phyloP scores from a whole-genome alignment of 2,888 invertebrate genomes.

The Melolontha melolontha region DNA sequence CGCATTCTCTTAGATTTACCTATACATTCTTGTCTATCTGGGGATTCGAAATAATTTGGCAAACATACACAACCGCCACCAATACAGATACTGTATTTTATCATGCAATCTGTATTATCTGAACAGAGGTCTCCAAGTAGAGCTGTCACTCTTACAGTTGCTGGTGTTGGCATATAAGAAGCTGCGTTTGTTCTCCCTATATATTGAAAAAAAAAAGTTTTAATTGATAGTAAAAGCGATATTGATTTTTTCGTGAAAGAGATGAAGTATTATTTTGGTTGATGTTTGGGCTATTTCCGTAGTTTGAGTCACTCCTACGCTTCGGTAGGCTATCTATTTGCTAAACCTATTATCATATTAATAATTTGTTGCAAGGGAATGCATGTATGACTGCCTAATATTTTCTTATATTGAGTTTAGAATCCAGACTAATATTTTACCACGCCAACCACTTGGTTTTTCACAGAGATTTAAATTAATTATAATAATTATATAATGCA shows the following conservation, averaged over 20 bases:
- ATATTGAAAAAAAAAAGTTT: constrained; percentile 28
- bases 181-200: constrained; percentile 64
- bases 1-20: constrained; percentile 56
- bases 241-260: constrained; percentile 8
- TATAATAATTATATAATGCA: no score
- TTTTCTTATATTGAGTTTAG: no score
- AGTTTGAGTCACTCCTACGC: no score
- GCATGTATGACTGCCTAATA: no score
- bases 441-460: no score
- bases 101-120: constrained; percentile 75
- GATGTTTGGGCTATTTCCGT: no score
- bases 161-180: constrained; percentile 73
- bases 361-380: no score
- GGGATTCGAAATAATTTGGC: constrained; percentile 73
- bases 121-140: constrained; percentile 84
- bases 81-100: constrained; percentile 79
- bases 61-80: constrained; percentile 81
- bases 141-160: constrained; percentile 74
- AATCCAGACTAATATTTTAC: no score
- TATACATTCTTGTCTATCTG: constrained; percentile 75
- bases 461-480: no score
- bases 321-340: no score
- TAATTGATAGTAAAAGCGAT: background rate
- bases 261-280: no score
- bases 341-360: no score